Evolutionary conservation across 2,888 invertebrate genomes (phyloP).

Genomic region (Chrysomela aeneicollis): DNA sequence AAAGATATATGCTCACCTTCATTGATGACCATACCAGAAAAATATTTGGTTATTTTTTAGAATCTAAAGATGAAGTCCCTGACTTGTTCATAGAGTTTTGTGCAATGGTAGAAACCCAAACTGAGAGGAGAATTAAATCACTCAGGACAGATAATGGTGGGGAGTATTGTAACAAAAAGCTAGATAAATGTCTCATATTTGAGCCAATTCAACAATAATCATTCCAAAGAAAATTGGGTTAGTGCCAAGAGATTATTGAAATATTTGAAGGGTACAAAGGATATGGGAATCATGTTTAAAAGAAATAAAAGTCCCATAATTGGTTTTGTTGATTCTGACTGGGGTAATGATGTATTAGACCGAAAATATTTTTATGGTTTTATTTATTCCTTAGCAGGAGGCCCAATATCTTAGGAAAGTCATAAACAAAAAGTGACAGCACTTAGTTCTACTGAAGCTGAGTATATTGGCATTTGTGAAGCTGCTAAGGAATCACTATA

Average conservation of each 20-base stretch:
- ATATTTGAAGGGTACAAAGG: constrained; percentile 40
- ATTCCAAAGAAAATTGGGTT: constrained; percentile 37
- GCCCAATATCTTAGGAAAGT: constrained; percentile 22
- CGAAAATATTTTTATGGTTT: constrained; percentile 33
- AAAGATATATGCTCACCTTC: constrained; percentile 25
- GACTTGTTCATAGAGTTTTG: constrained; percentile 34
- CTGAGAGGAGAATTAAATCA: constrained; percentile 27
- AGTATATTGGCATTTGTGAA: constrained; percentile 39
- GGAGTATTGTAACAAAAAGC: constrained; percentile 18
- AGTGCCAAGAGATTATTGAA: constrained; percentile 47
- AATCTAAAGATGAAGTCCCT: constrained; percentile 30
- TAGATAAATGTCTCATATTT: constrained; percentile 6
- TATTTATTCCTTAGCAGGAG: constrained; percentile 26
- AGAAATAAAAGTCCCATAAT: constrained; percentile 11
- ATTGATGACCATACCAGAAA: constrained; percentile 36
- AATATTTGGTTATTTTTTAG: constrained; percentile 33
- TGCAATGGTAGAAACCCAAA: constrained; percentile 33
- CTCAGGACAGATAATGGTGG: constrained; percentile 28
- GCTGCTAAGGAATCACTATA: constrained; percentile 40
- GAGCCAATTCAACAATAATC: not conserved
- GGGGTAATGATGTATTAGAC: constrained; percentile 21
- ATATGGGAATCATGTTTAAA: constrained; percentile 33
- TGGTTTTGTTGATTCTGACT: constrained; percentile 48
- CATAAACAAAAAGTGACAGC: constrained; percentile 38
- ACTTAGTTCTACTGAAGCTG: constrained; percentile 37